Evolutionary conservation across 1,140 invertebrate genomes (phyloP).

Genomic region (Danaus melanippus): DNA sequence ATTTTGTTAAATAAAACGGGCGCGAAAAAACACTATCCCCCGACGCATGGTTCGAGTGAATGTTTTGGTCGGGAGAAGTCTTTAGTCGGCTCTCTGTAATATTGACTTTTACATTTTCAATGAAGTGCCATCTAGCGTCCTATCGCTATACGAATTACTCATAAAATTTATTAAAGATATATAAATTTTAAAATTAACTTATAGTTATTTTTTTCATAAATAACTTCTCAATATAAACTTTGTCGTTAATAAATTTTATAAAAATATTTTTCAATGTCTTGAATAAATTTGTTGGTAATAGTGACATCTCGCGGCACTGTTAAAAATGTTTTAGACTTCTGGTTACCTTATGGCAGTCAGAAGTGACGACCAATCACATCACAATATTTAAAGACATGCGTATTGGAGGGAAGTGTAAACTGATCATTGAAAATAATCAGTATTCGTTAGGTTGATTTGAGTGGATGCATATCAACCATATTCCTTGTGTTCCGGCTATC

Average conservation of each 20-base stretch:
- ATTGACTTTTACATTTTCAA: conserved; percentile 31
- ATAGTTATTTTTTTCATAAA: too few species aligned
- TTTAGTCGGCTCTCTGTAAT: conserved; percentile 28
- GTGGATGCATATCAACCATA: conserved; percentile 14
- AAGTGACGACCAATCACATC: conserved; percentile 24
- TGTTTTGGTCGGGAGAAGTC: conserved; percentile 45
- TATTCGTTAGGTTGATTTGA: conserved; percentile 31
- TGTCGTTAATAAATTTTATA: too few species aligned
- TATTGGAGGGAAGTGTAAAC: conserved; percentile 42
- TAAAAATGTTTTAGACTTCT: too few species aligned
- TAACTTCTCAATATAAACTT: too few species aligned
- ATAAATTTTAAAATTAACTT: conserved; percentile 1
- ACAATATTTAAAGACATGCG: conserved; percentile 52
- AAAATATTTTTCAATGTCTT: too few species aligned
- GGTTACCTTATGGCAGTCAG: too few species aligned
- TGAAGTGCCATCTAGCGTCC: conserved; percentile 31
- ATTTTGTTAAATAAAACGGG: conserved; percentile 39
- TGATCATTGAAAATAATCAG: conserved; percentile 50
- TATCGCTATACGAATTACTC: not conserved
- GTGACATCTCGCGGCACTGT: conserved; percentile 18
- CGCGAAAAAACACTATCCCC: conserved; percentile 54
- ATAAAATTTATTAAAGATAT: not conserved
- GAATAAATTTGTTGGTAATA: not conserved
- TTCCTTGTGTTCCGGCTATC: conserved; percentile 22
- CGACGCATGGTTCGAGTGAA: conserved; percentile 54